These are phyloP conservation scores for Cheilosia pagana DNA, from an alignment of 2,888 invertebrate species.

Conservation along the genomic window DNA sequence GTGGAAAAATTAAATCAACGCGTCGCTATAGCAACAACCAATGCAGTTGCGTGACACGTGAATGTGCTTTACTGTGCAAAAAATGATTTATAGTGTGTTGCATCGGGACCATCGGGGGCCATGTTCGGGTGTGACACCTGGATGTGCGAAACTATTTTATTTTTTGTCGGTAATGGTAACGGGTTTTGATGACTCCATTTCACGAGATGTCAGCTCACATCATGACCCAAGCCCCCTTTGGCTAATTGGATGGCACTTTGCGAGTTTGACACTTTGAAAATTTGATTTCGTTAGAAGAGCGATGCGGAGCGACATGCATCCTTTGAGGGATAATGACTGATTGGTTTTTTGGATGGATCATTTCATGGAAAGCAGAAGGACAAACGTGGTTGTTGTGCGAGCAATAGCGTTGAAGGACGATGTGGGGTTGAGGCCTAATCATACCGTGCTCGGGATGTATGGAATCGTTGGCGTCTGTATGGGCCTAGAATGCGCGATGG, in stretches of 20 bases:
- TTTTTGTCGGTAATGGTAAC: slow-evolving; percentile 1
- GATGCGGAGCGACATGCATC: no score
- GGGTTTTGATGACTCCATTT: slow-evolving; percentile 31
- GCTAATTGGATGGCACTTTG: slow-evolving; percentile 37
- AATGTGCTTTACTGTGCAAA: slow-evolving; percentile 12
- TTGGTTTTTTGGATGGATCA: no score
- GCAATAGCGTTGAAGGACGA: no score
- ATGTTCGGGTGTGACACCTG: not conserved
- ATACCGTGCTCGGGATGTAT: no score
- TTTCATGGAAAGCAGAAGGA: no score
- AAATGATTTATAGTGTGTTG: slow-evolving; percentile 37
- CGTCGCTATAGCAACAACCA: slow-evolving; percentile 24
- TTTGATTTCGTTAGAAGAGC: not conserved
- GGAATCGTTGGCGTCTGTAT: no score
- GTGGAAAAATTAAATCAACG: slow-evolving; percentile 45
- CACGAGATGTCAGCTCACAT: slow-evolving; percentile 17
- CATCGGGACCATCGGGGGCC: not conserved
- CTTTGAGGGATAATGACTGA: no score
- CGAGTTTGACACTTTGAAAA: slow-evolving; percentile 10
- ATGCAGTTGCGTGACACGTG: slow-evolving; percentile 6
- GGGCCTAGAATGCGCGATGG: no score
- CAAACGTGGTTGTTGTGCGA: no score
- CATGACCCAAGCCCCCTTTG: slow-evolving; percentile 4
- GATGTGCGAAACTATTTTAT: not conserved
- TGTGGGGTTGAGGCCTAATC: no score